Base-by-base conservation (phyloP, 2,888 invertebrate species). In the Halictus ligatus region DNA sequence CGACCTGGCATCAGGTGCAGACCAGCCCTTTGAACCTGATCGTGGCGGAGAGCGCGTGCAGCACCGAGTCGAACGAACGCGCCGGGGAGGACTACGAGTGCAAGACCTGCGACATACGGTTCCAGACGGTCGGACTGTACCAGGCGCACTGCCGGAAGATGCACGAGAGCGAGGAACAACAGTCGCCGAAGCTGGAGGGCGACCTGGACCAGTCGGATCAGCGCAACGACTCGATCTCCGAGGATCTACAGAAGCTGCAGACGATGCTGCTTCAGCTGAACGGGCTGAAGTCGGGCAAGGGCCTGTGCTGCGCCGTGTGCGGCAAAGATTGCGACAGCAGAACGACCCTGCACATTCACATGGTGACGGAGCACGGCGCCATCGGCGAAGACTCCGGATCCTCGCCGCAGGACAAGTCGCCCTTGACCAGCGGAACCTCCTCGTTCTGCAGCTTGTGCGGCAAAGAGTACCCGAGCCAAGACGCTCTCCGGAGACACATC, bases 261-360 rank as follows among this genome's bases (percentile, higher is more conserved):
- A 98, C 98, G 35, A 99, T 98, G 98, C 98, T 98, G 92, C 97
- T 97, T 92, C 98, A 98, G 95, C 96, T 98, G 92, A 99, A 98
- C 95, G 98, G 98, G 90, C 95, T 98, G 74, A 97, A 97, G 90
- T 97, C 96, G 0, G 96, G 96, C 85, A 91, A 91, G n/a, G 95
- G 95, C 8, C 94, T 96, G 43, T 95, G 96, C 40, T 98, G 98
- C 93, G 96, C 96, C 81, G 95, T 97, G 25, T 98, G 98, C 92
- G 97, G 97, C 58, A 96, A 97, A 87, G 97, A 97, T 88, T 96
- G 97, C 93, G 97, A 97, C 88, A 97, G 97, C 92, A 97, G 97
- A 89, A 97, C 97, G 91, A 97, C 97, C 83, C 95, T 98, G 58
- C 97, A 97, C 87, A 96, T 96, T 25, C 97, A 97, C 93, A 96